Evolutionary conservation across 2,113 vertebrate species (phyloP).

Genomic region (Pseudorhombus dupliciocellatus): DNA sequence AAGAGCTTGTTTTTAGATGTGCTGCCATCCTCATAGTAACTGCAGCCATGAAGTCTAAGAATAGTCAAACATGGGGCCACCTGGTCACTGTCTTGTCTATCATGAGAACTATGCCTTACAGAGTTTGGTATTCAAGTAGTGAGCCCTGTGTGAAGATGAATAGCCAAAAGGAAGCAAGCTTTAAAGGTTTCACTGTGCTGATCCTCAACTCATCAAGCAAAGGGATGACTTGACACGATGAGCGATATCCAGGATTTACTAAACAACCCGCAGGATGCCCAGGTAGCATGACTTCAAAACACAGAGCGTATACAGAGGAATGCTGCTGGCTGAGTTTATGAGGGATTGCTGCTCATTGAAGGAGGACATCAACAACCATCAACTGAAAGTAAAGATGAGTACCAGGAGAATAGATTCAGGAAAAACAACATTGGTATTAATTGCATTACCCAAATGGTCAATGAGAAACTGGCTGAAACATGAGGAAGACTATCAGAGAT

Average conservation of each 20-base stretch:
- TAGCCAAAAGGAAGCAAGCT: background rate
- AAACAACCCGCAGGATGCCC: background rate
- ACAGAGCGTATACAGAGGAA: background rate
- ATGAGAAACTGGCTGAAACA: background rate
- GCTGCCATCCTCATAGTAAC: conserved; percentile 5
- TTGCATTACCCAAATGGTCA: background rate
- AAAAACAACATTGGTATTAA: background rate
- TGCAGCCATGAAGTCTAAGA: conserved; percentile 7
- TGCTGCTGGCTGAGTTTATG: background rate
- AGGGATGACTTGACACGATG: background rate
- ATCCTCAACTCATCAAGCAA: background rate
- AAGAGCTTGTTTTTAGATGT: background rate
- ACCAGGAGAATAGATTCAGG: background rate
- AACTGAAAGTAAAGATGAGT: background rate
- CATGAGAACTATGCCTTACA: background rate
- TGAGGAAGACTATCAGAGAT: no score
- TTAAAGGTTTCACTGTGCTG: background rate
- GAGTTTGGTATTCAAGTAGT: background rate
- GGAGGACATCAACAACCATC: background rate
- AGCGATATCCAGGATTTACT: background rate
- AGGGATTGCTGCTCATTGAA: background rate
- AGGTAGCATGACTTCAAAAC: background rate
- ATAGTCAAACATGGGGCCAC: background rate
- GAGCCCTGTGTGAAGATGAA: no score
- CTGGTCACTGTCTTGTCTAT: background rate